Evolutionary conservation across 1,140 invertebrate species (phyloP).

Genomic region (Micrasema minimum): DNA sequence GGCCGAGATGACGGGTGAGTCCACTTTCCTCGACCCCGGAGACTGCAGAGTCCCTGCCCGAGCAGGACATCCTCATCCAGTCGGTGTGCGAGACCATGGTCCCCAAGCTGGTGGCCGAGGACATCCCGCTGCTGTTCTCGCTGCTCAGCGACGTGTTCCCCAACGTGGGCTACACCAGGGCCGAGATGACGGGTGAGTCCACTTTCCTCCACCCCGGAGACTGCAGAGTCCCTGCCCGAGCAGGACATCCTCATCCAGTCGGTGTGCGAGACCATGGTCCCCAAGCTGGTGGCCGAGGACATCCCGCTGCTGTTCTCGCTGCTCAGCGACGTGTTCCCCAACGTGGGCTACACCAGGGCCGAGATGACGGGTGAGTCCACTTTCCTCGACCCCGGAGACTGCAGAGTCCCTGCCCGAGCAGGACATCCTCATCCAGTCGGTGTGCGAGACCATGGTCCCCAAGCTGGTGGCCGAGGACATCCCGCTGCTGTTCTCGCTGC

Average conservation of each 20-base stretch:
- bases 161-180: slow-evolving; percentile 93
- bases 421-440: slow-evolving; percentile 98
- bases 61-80: slow-evolving; percentile 99
- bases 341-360: slow-evolving; percentile 92
- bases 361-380: slow-evolving; percentile 87
- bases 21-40: slow-evolving; percentile 66
- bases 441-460: slow-evolving; percentile 99
- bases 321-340: slow-evolving; percentile 99
- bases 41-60: slow-evolving; percentile 95
- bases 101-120: slow-evolving; percentile 98
- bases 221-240: slow-evolving; percentile 95
- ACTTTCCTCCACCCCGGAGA: slow-evolving; percentile 72
- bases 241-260: slow-evolving; percentile 99
- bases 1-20: slow-evolving; percentile 91
- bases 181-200: slow-evolving; percentile 88
- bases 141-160: slow-evolving; percentile 99
- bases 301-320: slow-evolving; percentile 96
- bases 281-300: slow-evolving; percentile 98
- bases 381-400: slow-evolving; percentile 76
- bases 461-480: slow-evolving; percentile 99
- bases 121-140: slow-evolving; percentile 96
- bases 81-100: slow-evolving; percentile 99
- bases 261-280: slow-evolving; percentile 99
- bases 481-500: slow-evolving; percentile 92
- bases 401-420: slow-evolving; percentile 96